These are phyloP conservation scores for Catocala fraxini DNA, from an alignment of 2,888 invertebrate genomes.

Conservation along the genomic window DNA sequence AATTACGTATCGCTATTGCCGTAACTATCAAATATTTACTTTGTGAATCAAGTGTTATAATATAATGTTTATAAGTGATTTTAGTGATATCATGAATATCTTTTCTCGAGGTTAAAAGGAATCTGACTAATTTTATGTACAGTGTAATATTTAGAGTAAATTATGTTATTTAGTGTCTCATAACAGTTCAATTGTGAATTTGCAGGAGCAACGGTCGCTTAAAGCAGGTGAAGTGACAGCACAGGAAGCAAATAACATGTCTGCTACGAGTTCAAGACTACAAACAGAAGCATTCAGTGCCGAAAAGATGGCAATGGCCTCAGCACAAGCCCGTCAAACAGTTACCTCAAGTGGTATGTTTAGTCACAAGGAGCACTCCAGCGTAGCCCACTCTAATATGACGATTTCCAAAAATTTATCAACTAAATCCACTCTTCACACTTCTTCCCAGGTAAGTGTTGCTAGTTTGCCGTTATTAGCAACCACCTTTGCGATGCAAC, in stretches of 20 bases:
- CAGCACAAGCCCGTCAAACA: slow-evolving; percentile 93
- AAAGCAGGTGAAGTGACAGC: slow-evolving; percentile 95
- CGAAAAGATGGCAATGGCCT: slow-evolving; percentile 92
- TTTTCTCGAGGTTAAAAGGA: slow-evolving; percentile 38
- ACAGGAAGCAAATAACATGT: slow-evolving; percentile 95
- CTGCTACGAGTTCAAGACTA: slow-evolving; percentile 94
- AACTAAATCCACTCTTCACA: slow-evolving; percentile 87
- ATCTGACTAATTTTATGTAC: slow-evolving; percentile 6
- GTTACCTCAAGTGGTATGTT: slow-evolving; percentile 93
- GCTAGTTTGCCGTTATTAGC: too few species aligned
- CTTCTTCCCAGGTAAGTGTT: slow-evolving; percentile 82
- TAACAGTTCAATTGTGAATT: slow-evolving; percentile 45
- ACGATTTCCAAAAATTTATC: slow-evolving; percentile 92
- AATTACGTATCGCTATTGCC: slow-evolving; percentile 80
- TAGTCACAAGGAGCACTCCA: slow-evolving; percentile 90
- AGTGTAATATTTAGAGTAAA: neutral
- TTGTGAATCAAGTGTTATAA: slow-evolving; percentile 71
- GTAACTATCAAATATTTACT: slow-evolving; percentile 82
- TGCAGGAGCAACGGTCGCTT: slow-evolving; percentile 94
- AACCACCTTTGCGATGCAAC: too few species aligned
- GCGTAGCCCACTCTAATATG: slow-evolving; percentile 93
- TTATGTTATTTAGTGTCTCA: slow-evolving; percentile 7
- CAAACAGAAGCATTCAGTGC: slow-evolving; percentile 95
- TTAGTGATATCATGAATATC: slow-evolving; percentile 65
- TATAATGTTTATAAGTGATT: slow-evolving; percentile 60